Percentiles rank a stretch among this genome's conserved stretches.
These are phyloP conservation scores for Urosaurus nigricauda DNA, from an alignment of 2,797 vertebrate species.

Conservation along the genomic window DNA sequence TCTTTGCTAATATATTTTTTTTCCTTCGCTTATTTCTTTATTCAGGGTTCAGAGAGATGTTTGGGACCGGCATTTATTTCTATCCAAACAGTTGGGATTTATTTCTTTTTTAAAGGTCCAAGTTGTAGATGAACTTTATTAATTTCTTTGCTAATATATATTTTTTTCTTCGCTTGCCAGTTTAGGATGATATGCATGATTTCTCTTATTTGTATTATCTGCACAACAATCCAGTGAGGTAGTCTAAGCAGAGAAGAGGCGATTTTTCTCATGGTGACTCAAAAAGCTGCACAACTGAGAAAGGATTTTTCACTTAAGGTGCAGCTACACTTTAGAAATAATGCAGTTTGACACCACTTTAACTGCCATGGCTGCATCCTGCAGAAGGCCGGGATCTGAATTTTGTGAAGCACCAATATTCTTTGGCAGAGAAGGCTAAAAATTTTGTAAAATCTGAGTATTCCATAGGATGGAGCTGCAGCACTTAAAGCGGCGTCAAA, in stretches of 20 bases:
- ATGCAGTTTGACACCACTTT: no score
- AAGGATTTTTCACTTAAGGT: neutral
- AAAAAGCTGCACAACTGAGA: neutral
- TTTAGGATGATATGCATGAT: neutral
- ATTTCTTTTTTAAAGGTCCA: constrained; percentile 30
- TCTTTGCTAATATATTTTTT: neutral
- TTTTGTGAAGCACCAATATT: no score
- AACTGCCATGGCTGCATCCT: no score
- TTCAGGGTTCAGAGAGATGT: constrained; percentile 87
- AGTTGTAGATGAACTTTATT: constrained; percentile 72
- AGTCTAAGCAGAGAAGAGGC: neutral
- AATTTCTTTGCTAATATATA: neutral
- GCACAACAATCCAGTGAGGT: neutral
- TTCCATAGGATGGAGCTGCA: no score
- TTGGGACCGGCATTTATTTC: constrained; percentile 91
- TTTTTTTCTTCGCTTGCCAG: neutral
- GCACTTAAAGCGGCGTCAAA: no score
- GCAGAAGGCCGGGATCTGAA: no score
- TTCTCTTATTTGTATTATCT: neutral
- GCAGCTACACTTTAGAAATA: no score
- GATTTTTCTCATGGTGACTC: neutral
- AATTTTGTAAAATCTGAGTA: no score
- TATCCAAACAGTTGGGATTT: constrained; percentile 81
- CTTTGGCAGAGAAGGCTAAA: no score
- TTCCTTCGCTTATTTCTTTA: neutral